Evolutionary conservation across 2,797 vertebrate species (phyloP), one percentile per base, ranked within the genome.

Genomic region (Peromyscus melanophrys): DNA sequence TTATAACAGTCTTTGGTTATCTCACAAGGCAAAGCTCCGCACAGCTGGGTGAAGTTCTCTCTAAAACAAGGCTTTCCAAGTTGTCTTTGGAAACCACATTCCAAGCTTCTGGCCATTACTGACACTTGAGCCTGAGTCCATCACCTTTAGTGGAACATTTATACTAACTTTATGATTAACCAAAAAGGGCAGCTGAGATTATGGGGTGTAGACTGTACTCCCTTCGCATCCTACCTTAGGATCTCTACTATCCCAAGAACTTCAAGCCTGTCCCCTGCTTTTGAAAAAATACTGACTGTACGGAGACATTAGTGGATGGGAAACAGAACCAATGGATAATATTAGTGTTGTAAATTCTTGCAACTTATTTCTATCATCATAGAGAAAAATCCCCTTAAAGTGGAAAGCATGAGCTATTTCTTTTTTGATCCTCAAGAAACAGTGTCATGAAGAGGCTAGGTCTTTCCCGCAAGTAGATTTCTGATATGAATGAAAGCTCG

Each of bases 371-470:
- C 21, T 84, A 37, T 6, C 0, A 1, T 57, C 2, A 14, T 55
- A 65, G 34, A 34, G 34, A 92, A 94, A 94, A 94, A 88, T 57
- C 14, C 1, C 4, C 23, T 67, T 76, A 75, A 86, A 71, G 11
- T 34, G 95, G 34, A 93, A 94, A 81, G 5, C 65, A 76, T 89
- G 37, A 78, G 59, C 46, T 93, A 63, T 84, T 96, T 67, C 55
- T 88, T 94, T 95, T 86, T 57, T 87, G 19, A 95, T 25, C 34
- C 5, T 59, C 57, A 71, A 83, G 25, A 95, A 93, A 81, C 16
- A 88, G 13, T 7, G 52, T 12, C 2, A 88, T 6, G 1, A 76
- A 29, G 46, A 49, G 5, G 8, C 11, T 77, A 85, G n/a, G 63
- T 57, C 75, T 11, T 25, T 9, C 12, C 43, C 31, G 65, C 4